Evolutionary conservation across 1,140 invertebrate species (phyloP), one percentile per base, ranked within the genome.

Genomic region (Acyrthosiphon pisum): DNA sequence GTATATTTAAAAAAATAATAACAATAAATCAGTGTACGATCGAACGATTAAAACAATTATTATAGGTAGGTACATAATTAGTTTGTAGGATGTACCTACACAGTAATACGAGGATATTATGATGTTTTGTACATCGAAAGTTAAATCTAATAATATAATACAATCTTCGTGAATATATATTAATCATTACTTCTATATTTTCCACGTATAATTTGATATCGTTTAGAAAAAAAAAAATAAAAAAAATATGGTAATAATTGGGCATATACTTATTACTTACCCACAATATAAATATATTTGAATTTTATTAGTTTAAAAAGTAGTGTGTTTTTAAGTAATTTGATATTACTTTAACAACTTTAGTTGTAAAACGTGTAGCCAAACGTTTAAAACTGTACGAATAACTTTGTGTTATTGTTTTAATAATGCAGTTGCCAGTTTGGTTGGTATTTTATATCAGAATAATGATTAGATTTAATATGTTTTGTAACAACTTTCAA

Each of bases 331-430:
- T n/a, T 41, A 30, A 86, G 44, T 86, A 86, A 86, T 46, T 86
- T 86, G 84, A 41, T 46, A 46, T 86, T 86, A 46, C 37, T 86
- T 86, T 30, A 46, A 86, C 84, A 86, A 86, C 41, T 86, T 46
- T 6, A n/a, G 84, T 46, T 86, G 84, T 86, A 86, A 86, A 46
- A 86, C 23, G 37, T 46, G 9, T 26, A 46, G 9, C 26, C 11
- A 26, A 87, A n/a, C 37, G 37, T 41, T 84, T 84, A 84, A 84
- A 84, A 44, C 83, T 14, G 83, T 44, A 84, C 8, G 23, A 84
- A 84, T 26, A 48, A 87, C 30, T 87, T 87, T 50, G n/a, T 30
- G 46, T 48, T 87, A 48, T 87, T n/a, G 18, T 87, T 87, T 87
- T 48, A n/a, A 50, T 48, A n/a, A 87, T 22, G 44, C 23, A 35